Base-by-base conservation (phyloP, 2,797 vertebrate species). In the Zonotrichia albicollis region DNA sequence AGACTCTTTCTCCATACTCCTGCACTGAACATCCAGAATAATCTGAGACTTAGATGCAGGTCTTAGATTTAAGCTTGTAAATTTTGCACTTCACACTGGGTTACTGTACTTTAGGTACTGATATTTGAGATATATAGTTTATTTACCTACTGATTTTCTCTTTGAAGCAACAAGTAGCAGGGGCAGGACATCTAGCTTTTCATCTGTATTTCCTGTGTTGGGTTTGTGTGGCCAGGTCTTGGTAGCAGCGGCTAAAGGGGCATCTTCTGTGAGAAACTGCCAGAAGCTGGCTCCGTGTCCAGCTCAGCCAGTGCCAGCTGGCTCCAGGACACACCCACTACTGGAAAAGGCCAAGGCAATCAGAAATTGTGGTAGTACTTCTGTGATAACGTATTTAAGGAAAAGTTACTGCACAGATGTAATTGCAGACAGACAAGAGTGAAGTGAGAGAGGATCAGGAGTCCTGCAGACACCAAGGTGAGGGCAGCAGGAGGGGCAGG, bases 381-480 rank as follows among this genome's bases (percentile, higher is more conserved):
- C 13, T 8, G 6, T 25, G 55, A n/a, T 54, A 68, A 68, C 5
- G 20, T 1, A 38, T 25, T n/a, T 53, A n/a, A 20, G 11, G 10
- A 26, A 12, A 32, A 32, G 10, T 11, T 60, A 9, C 13, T 38
- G n/a, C 48, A 19, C 8, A 23, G 8, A 16, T 38, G 6, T 53
- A 19, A 29, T n/a, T 67, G 27, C 0, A 0, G 46, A 12, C 13
- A 60, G 23, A 38, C 10, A 27, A 58, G 38, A 75, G 2, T 3
- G 2, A 18, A 29, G 16, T 67, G 18, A 45, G 54, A 53, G 17
- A 42, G 40, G 27, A 9, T 48, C 48, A 82, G 11, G 20, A 34
- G 38, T 22, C 15, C 38, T 60, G 62, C 62, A 68, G 27, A 32
- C 32, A 9, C 26, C 10, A 6, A 51, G 22, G 27, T 43, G 27